phyloP scores from a whole-genome alignment of 2,888 invertebrate genomes.

The Apoderus coryli region DNA sequence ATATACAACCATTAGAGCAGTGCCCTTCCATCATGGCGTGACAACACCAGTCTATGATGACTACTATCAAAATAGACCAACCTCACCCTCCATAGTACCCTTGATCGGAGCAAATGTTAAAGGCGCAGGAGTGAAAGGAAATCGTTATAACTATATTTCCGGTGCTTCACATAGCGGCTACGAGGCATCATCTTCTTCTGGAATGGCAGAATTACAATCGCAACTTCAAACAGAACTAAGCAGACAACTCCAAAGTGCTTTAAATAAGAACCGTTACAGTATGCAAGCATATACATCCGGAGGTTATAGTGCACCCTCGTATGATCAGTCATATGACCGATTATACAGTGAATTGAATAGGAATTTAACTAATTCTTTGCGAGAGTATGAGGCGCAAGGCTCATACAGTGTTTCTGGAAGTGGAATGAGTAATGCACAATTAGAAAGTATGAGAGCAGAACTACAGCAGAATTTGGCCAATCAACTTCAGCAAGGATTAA shows the following conservation, averaged over 20 bases:
- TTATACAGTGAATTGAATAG: too few relatives aligned
- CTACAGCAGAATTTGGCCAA: too few relatives aligned
- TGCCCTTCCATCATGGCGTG: neutral
- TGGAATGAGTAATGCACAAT: too few relatives aligned
- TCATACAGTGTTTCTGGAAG: too few relatives aligned
- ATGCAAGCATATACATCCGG: too few relatives aligned
- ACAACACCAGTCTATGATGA: slow-evolving; percentile 8
- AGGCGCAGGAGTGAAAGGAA: slow-evolving; percentile 8
- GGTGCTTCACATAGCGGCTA: slow-evolving; percentile 13
- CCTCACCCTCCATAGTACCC: slow-evolving; percentile 13
- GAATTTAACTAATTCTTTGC: too few relatives aligned
- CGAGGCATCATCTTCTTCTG: slow-evolving; percentile 9
- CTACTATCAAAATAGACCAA: slow-evolving; percentile 11
- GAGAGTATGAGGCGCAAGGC: too few relatives aligned
- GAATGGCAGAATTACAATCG: slow-evolving; percentile 19
- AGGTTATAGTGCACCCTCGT: too few relatives aligned
- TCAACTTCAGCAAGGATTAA: too few relatives aligned
- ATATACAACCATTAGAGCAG: neutral
- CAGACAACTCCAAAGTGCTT: slow-evolving; percentile 27
- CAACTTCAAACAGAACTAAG: slow-evolving; percentile 24
- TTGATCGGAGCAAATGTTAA: slow-evolving; percentile 13
- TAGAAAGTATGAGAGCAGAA: too few relatives aligned
- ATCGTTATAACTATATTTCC: slow-evolving; percentile 7
- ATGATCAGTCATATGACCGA: too few relatives aligned
- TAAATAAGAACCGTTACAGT: too few relatives aligned